Evolutionary conservation across 1,140 invertebrate species (phyloP), one percentile per base, ranked within the genome.

Genomic region (Proales similis): DNA sequence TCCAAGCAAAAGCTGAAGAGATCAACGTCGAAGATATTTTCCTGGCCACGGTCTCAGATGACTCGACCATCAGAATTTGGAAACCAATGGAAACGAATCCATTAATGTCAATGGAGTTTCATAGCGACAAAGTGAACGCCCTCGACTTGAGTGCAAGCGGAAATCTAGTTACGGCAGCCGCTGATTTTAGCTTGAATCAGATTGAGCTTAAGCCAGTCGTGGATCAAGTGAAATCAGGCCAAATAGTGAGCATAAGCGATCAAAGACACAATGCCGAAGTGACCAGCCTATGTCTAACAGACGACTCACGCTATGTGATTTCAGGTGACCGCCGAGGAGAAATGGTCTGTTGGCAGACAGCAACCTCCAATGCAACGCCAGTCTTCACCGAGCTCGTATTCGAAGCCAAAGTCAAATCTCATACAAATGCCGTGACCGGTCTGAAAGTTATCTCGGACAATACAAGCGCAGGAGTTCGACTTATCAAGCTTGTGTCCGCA

Each of bases 401-500:
- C 38, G 17, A 24, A 57, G 14, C 33, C 14, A 36, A 14, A 36
- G 9, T 36, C 9, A 14, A 36, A 9, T 36, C 14, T 36, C 24
- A 43, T n/a, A 4, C 17, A 26, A 57, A 57, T 42, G 33, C n/a
- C 17, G 45, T 14, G 22, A 57, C n/a, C n/a, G n/a, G n/a, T n/a
- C n/a, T n/a, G 32, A 42, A 3, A 2, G 14, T 42, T 39, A 11
- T 26, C 51, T 14, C 39, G 45, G 29, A 57, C 45, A 9, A 20
- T 42, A 42, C 45, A 42, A 29, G 33, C 45, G 5, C 33, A 42
- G 30, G 51, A 57, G 30, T 4, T 57, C n/a, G n/a, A n/a, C n/a
- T n/a, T n/a, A n/a, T n/a, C n/a, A n/a, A n/a, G n/a, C n/a, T 75
- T 48, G 72, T 70, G 2, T 74, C 73, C 6, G 72, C 72, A 9